Evolutionary conservation across 2,797 vertebrate genomes (phyloP).

Genomic region (Urophycis tenuis): DNA sequence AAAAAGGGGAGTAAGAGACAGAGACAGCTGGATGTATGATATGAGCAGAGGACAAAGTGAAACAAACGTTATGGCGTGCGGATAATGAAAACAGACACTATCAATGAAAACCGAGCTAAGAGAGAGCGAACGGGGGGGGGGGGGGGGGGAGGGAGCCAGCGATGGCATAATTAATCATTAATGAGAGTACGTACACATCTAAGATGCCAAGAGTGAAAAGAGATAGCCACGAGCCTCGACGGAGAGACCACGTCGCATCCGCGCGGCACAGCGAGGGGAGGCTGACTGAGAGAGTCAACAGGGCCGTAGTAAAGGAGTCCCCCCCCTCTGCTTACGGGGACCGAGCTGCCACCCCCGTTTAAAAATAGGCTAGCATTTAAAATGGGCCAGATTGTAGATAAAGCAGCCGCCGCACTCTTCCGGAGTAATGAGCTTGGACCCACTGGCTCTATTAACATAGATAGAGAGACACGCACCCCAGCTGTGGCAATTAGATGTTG

Average conservation of each 20-base stretch:
- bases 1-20: conserved; percentile 11
- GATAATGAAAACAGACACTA: conserved; percentile 2
- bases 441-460: conserved; percentile 45
- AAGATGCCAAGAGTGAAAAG: background rate
- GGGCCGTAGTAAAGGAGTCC: conserved; percentile 28
- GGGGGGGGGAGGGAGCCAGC: background rate
- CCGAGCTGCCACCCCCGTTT: conserved; percentile 55
- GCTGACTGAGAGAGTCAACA: conserved; percentile 22
- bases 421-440: conserved; percentile 63
- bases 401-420: conserved; percentile 50
- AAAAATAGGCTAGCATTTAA: conserved; percentile 68
- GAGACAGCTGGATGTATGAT: conserved; percentile 19
- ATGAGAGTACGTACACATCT: background rate
- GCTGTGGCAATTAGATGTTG: conserved; percentile 53
- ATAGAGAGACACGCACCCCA: conserved; percentile 30
- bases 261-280: background rate
- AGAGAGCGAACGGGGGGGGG: too few species aligned
- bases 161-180: background rate
- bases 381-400: conserved; percentile 68
- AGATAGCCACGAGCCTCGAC: background rate
- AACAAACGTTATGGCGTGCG: conserved; percentile 35
- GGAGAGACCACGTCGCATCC: background rate
- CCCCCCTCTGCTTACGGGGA: conserved; percentile 45
- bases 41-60: conserved; percentile 36
- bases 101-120: background rate